Base-by-base conservation (phyloP, 1,140 invertebrate species). In the Drosophila eugracilis region DNA sequence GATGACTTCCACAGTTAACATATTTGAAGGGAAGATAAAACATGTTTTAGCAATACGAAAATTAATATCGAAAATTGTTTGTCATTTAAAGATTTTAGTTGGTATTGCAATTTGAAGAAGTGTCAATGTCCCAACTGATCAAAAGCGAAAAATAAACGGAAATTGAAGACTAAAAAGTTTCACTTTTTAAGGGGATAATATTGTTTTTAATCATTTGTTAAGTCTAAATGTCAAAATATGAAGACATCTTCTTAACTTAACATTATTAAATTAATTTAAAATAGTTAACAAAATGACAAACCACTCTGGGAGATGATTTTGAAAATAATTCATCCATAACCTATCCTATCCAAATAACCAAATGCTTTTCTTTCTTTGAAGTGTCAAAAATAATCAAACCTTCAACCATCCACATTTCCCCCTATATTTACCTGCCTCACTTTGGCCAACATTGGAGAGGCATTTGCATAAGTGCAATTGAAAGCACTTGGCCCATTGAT, bases 401-500 rank as follows among this genome's bases (percentile, higher is more conserved):
- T 12, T 19, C 17, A 58, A 24, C 50, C 55, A 36, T 44, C 21
- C 17, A 45, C 21, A 42, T 60, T 63, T 63, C 21, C 52, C n/a
- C n/a, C 37, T 24, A 21, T 49, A 53, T 42, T 73, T 62, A 47
- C 52, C 49, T 42, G 36, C n/a, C 53, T 48, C 55, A 65, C 28
- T 74, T 65, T 21, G 65, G 19, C 24, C 22, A 26, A 24, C 75
- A 44, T 55, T 62, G 71, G 63, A 69, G 21, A 45, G 62, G 42
- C 12, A 53, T 77, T 77, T 76, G 73, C 73, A 60, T 77, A 57
- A 63, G 44, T 66, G 50, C 36, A 50, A 19, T 28, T 28, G 62
- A 42, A 53, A 65, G 19, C 37, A 26, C 45, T 53, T 42, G 55
- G 55, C 55, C 37, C 44, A 59, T 65, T 62, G 57, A 65, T 80